These are phyloP conservation scores for Callyntrura guangdongensis DNA, from an alignment of 2,888 invertebrate species.

Conservation along the genomic window DNA sequence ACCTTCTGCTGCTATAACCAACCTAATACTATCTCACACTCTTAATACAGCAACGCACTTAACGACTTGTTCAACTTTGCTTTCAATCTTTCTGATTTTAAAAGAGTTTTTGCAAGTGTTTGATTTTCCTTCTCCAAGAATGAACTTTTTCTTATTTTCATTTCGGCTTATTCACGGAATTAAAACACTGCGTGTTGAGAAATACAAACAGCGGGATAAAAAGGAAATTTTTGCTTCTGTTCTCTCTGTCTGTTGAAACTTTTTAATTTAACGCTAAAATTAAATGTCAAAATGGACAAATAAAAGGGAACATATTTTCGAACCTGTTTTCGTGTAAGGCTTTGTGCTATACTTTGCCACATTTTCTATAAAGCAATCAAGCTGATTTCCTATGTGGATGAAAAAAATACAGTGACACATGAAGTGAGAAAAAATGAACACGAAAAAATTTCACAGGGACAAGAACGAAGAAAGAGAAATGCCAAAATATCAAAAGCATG, in stretches of 20 bases:
- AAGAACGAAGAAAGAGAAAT: background rate
- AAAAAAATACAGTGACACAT: background rate
- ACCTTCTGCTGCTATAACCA: conserved; percentile 1
- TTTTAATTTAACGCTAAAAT: conserved; percentile 59
- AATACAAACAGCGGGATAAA: background rate
- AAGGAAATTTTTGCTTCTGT: background rate
- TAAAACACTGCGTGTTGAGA: conserved; percentile 50
- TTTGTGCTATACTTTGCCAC: background rate
- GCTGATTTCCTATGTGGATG: background rate
- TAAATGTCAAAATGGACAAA: conserved; percentile 63
- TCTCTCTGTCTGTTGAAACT: conserved; percentile 30
- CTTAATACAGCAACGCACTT: conserved; percentile 54
- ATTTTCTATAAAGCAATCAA: background rate
- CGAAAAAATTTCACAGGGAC: background rate
- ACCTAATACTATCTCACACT: background rate
- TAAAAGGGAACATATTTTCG: conserved; percentile 25
- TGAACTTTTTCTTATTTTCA: conserved; percentile 69
- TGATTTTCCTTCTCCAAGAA: conserved; percentile 61
- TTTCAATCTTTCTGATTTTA: conserved; percentile 69
- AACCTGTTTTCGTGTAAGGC: conserved; percentile 9
- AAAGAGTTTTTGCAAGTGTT: conserved; percentile 73
- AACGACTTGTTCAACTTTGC: conserved; percentile 65
- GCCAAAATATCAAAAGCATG: background rate
- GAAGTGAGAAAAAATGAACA: no score
- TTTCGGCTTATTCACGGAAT: conserved; percentile 49